Evolutionary conservation across 2,797 vertebrate species (phyloP).

Genomic region (Uromys caudimaculatus): DNA sequence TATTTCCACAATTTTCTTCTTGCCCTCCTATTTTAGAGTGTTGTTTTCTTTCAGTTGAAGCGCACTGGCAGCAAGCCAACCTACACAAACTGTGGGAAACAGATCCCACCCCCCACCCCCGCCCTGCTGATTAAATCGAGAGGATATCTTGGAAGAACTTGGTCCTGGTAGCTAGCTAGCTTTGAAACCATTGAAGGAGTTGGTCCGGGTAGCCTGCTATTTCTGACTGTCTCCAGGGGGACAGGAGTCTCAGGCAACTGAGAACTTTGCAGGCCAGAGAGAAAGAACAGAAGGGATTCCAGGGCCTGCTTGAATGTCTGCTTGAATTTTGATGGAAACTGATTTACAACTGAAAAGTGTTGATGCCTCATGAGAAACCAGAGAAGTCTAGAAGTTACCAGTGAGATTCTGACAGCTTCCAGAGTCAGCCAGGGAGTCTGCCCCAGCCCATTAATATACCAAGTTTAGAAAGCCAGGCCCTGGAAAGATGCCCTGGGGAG

Average conservation of each 20-base stretch:
- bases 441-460: constrained; percentile 45
- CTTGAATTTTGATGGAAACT: constrained; percentile 63
- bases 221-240: not conserved
- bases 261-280: not conserved
- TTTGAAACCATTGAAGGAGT: constrained; percentile 1
- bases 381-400: constrained; percentile 76
- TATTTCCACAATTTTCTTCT: constrained; percentile 39
- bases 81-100: constrained; percentile 29
- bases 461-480: constrained; percentile 77
- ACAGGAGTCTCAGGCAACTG: not conserved
- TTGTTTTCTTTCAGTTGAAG: constrained; percentile 50
- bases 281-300: not conserved
- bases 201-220: not conserved
- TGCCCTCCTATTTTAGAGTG: not conserved
- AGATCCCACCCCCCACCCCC: not conserved
- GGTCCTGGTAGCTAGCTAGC: not conserved
- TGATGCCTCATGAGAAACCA: constrained; percentile 47
- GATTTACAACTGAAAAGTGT: constrained; percentile 72
- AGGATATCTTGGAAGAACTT: constrained; percentile 17
- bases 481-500: constrained; percentile 67
- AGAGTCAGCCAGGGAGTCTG: constrained; percentile 61
- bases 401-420: constrained; percentile 59
- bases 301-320: not conserved
- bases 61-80: not conserved
- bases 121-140: not conserved